Evolutionary conservation across 2,113 vertebrate genomes (phyloP).

Genomic region (Guaruba guarouba): DNA sequence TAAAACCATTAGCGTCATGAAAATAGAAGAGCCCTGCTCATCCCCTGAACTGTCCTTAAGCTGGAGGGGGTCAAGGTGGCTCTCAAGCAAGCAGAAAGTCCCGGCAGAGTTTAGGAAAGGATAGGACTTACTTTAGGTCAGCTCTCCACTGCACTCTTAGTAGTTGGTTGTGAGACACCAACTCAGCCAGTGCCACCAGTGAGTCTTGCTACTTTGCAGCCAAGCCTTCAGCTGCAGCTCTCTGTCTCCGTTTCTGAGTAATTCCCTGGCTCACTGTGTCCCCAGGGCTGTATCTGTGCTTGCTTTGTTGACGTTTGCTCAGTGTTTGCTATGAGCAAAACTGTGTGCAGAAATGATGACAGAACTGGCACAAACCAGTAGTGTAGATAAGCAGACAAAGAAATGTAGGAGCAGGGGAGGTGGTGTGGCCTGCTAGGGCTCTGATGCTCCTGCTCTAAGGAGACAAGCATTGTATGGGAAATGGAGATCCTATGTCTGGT

Average conservation of each 20-base stretch:
- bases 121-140: background rate
- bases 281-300: background rate
- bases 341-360: background rate
- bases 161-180: background rate
- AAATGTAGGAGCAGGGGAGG: background rate
- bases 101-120: background rate
- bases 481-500: background rate
- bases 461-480: background rate
- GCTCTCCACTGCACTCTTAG: background rate
- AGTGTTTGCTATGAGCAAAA: background rate
- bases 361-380: background rate
- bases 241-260: background rate
- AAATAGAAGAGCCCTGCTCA: background rate
- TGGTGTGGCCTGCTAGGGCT: background rate
- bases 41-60: background rate
- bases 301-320: background rate
- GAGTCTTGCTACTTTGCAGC: background rate
- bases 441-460: background rate
- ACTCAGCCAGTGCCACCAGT: background rate
- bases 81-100: background rate
- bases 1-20: background rate
- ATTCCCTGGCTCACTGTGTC: fast-evolving
- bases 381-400: background rate
- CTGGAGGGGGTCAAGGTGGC: background rate
- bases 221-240: background rate